These are phyloP conservation scores for Crenuchus spilurus DNA, from an alignment of 2,797 vertebrate species.

Conservation along the genomic window DNA sequence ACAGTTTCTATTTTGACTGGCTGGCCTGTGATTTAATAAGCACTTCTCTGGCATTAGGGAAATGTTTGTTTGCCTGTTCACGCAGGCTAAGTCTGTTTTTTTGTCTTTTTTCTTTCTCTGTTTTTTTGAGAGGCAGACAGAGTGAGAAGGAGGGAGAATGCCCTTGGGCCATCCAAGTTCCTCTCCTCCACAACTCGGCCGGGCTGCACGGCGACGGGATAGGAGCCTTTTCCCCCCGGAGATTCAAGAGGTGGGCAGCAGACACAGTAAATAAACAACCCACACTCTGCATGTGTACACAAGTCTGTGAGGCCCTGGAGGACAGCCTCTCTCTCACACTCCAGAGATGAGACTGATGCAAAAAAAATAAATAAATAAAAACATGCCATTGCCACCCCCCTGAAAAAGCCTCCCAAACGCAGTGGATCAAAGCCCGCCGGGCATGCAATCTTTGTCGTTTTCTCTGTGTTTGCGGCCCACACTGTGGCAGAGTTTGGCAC, in stretches of 20 bases:
- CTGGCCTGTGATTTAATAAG: constrained; percentile 77
- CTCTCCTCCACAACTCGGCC: constrained; percentile 59
- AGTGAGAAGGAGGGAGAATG: constrained; percentile 59
- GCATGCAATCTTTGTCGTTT: constrained; percentile 73
- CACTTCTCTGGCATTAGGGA: constrained; percentile 69
- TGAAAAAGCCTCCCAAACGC: constrained; percentile 43
- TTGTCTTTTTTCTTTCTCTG: constrained; percentile 43
- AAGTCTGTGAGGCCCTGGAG: constrained; percentile 65
- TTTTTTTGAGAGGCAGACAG: constrained; percentile 53
- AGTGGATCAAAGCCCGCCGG: constrained; percentile 70
- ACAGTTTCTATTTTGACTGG: constrained; percentile 77
- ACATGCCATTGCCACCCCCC: constrained; percentile 52
- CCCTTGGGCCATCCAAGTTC: constrained; percentile 60
- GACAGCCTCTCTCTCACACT: constrained; percentile 55
- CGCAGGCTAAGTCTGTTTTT: constrained; percentile 53
- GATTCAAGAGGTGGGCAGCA: constrained; percentile 59
- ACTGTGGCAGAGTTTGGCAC: constrained; percentile 54
- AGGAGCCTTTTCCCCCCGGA: constrained; percentile 57
- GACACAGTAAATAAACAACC: constrained; percentile 76
- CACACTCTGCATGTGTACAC: constrained; percentile 67
- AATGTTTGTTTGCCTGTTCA: constrained; percentile 69
- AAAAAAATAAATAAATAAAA: constrained; percentile 53
- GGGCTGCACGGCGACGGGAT: constrained; percentile 62
- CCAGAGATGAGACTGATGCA: constrained; percentile 58
- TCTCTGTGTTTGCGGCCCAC: constrained; percentile 60